Evolutionary conservation across 2,888 invertebrate genomes (phyloP).

Genomic region (Meghimatium bilineatum): DNA sequence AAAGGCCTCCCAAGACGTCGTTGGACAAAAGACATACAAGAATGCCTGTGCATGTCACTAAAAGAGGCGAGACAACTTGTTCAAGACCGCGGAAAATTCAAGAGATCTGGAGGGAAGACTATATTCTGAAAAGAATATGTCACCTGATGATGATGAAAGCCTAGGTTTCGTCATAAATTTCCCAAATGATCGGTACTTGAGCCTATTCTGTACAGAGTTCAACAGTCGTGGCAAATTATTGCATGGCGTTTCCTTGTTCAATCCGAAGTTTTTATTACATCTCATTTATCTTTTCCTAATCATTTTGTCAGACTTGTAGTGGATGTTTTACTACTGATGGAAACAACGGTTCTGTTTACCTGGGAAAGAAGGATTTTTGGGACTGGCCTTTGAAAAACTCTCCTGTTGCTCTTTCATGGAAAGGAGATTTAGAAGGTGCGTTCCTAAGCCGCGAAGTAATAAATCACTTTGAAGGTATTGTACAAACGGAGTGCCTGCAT

Average conservation of each 20-base stretch:
- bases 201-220: not conserved
- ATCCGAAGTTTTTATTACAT: slow-evolving; percentile 1
- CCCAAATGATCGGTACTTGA: not conserved
- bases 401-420: not conserved
- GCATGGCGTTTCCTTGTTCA: not conserved
- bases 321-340: not conserved
- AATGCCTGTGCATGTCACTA: too few species aligned
- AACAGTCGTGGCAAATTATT: not conserved
- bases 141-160: too few species aligned
- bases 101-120: too few species aligned
- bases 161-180: not conserved
- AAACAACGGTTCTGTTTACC: not conserved
- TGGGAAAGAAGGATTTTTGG: not conserved
- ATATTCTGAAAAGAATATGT: too few species aligned
- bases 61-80: too few species aligned
- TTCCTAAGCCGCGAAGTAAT: not conserved
- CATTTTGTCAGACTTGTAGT: not conserved
- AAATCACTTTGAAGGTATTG: not conserved
- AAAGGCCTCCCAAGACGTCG: too few species aligned
- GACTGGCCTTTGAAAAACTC: not conserved
- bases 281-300: not conserved
- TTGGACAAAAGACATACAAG: too few species aligned
- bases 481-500: too few species aligned
- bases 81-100: too few species aligned
- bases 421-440: not conserved